phyloP scores from a whole-genome alignment of 2,113 vertebrate genomes.

The Pitta sordida region DNA sequence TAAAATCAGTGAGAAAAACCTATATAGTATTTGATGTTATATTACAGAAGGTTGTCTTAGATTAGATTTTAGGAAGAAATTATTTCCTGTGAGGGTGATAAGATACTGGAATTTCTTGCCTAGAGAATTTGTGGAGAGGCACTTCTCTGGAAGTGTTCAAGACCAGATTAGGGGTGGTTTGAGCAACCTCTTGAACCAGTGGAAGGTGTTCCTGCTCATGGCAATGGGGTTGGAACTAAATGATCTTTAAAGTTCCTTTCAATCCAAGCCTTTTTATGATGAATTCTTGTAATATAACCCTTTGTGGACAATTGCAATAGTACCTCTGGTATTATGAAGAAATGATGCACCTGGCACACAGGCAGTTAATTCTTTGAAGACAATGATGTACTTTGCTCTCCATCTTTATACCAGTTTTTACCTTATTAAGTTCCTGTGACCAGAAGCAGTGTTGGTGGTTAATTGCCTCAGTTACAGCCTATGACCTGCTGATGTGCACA shows the following conservation, averaged over 20 bases:
- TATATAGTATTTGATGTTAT: background rate
- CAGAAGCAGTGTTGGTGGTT: background rate
- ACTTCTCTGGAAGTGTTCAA: background rate
- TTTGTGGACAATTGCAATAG: background rate
- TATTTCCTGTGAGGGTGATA: background rate
- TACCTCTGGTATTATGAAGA: background rate
- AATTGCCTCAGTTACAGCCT: background rate
- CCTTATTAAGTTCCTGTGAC: background rate
- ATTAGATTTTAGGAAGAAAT: background rate
- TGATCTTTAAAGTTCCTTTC: background rate
- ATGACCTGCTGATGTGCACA: background rate
- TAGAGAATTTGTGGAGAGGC: background rate
- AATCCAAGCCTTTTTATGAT: background rate
- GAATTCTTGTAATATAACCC: background rate
- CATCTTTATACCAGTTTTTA: background rate
- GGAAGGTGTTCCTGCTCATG: background rate
- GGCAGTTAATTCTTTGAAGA: background rate
- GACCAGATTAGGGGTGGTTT: background rate
- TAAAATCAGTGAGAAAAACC: background rate
- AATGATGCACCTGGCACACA: accelerated
- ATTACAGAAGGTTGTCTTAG: background rate
- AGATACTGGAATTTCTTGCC: background rate
- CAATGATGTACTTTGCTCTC: background rate
- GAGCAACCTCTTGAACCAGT: background rate
- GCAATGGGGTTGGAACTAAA: accelerated